Base-by-base conservation (phyloP, 2,113 vertebrate genomes). In the Alosa alosa region DNA sequence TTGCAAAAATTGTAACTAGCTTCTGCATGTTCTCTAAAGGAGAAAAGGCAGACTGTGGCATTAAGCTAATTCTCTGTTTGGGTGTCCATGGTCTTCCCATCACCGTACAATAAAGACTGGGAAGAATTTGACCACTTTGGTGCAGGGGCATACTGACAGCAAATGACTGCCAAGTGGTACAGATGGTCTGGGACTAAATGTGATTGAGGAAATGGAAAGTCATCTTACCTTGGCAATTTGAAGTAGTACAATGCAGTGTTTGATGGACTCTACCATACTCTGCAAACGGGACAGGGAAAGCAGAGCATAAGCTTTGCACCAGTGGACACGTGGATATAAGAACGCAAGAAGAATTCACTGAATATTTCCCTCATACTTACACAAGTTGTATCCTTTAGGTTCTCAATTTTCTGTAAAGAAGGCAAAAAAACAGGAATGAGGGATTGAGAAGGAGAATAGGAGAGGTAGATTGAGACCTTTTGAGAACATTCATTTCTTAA, bases 231-330 rank as follows among this genome's bases (percentile, higher is more conserved):
- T 99, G 94, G 98, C 98, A 92, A 99, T 99, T 93, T 99, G 98
- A 92, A 99, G 97, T 92, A 99, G 96, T 91, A 99, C 98, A 92
- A 99, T 99, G 95, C 98, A 99, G 94, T 99, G 98, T 94, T 99
- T 99, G 96, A 99, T 99, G 94, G 98, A 99, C 91, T 99, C 98
- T 96, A 99, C 97, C 98, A 99, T 99, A 96, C 96, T 97, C 98
- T 99, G 94, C 83, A 92, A 91, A 82, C 86, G 78, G 93, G 92
- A 95, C 84, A 82, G 86, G 81, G 93, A 92, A 94, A 85, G 88
- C 83, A 90, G 81, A 25, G 31, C 0, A 2, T 78, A 10, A 78
- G 72, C 31, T 64, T 31, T 25, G 64, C 3, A 1, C 25, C 18
- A n/a, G 6, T 60, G 20, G 18, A n/a, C 31, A 31, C 31, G 31